Evolutionary conservation across 2,797 vertebrate genomes (phyloP).

Genomic region (Macropus fuliginosus): DNA sequence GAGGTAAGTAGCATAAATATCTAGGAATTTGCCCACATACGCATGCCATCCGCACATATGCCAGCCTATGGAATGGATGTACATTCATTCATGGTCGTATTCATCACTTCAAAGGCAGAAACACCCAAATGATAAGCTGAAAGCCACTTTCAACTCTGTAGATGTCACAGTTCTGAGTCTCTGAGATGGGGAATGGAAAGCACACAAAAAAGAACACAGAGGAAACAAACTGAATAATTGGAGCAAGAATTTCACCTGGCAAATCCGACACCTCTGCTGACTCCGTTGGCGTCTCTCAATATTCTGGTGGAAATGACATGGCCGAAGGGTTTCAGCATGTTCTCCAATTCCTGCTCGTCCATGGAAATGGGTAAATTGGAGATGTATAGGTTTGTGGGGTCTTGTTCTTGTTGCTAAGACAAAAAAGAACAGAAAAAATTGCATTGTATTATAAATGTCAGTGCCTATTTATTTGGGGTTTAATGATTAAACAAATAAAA

Average conservation of each 20-base stretch:
- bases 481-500: background rate
- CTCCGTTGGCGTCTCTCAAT: conserved; percentile 96
- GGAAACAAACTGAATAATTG: conserved; percentile 14
- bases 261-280: conserved; percentile 98
- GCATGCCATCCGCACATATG: conserved; percentile 22
- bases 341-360: conserved; percentile 98
- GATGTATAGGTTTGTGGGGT: conserved; percentile 99
- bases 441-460: conserved; percentile 12
- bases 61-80: conserved; percentile 39
- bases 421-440: conserved; percentile 73
- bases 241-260: conserved; percentile 90
- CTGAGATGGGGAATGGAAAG: conserved; percentile 9
- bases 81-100: conserved; percentile 21
- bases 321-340: conserved; percentile 98
- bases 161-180: conserved; percentile 35
- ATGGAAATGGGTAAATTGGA: conserved; percentile 98
- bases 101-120: conserved; percentile 59
- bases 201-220: conserved; percentile 41
- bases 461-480: background rate
- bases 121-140: background rate
- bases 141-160: conserved; percentile 11
- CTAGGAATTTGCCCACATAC: background rate
- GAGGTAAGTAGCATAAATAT: background rate
- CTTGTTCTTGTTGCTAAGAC: conserved; percentile 97
- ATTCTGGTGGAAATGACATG: conserved; percentile 99